phyloP scores from a whole-genome alignment of 2,888 invertebrate species.

The Heliconius ismenius region DNA sequence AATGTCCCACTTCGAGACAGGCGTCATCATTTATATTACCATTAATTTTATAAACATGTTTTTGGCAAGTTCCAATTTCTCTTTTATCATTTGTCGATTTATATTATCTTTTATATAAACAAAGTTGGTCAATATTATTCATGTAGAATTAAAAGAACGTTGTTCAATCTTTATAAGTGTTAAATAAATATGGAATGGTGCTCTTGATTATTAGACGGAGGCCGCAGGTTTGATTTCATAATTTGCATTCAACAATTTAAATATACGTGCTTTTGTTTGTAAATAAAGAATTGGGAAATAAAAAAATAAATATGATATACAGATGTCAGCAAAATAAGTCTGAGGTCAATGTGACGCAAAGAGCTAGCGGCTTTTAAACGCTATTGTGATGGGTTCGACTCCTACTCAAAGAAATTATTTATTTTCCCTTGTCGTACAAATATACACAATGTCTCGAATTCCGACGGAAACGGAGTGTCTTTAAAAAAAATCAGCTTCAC shows the following conservation, averaged over 20 bases:
- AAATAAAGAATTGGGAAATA: not conserved
- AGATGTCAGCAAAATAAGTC: no score
- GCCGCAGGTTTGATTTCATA: not conserved
- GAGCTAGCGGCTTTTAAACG: no score
- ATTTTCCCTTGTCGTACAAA: no score
- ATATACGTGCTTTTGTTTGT: not conserved
- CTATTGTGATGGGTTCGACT: no score
- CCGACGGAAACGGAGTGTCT: no score
- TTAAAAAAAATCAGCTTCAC: no score
- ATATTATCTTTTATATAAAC: not conserved
- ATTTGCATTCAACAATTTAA: not conserved
- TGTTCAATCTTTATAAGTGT: not conserved
- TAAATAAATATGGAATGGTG: not conserved
- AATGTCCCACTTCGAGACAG: not conserved
- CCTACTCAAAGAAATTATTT: no score
- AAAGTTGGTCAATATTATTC: not conserved
- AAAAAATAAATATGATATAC: not conserved
- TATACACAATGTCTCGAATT: no score
- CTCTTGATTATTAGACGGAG: not conserved
- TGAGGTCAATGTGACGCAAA: no score
- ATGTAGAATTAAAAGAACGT: not conserved
- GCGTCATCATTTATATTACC: not conserved
- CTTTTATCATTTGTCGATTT: slow-evolving; percentile 1
- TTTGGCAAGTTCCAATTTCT: slow-evolving; percentile 11
- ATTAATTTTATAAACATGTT: not conserved